Evolutionary conservation across 2,797 vertebrate genomes (phyloP).

Genomic region (Phaenicophaeus curvirostris): DNA sequence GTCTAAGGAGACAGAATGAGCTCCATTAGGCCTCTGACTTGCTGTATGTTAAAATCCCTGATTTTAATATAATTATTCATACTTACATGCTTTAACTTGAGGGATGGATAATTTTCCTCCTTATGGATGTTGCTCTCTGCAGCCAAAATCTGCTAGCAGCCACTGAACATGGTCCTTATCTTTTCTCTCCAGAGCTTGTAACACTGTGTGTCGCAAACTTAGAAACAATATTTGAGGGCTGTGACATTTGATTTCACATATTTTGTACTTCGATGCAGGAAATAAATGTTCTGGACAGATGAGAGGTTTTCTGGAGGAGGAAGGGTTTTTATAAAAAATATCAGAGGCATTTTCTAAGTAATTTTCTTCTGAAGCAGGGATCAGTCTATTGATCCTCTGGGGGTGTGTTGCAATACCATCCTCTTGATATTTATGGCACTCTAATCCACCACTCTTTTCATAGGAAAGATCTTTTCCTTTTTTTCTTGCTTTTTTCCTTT

Average conservation of each 20-base stretch:
- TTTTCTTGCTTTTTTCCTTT: background rate
- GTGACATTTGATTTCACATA: background rate
- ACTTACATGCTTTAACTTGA: background rate
- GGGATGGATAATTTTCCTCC: background rate
- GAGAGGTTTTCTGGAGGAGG: rapidly evolving
- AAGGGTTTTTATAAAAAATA: background rate
- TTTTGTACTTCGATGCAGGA: background rate
- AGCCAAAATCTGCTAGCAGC: rapidly evolving
- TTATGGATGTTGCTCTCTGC: background rate
- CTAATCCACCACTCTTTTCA: background rate
- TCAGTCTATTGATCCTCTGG: background rate
- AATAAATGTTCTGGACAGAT: background rate
- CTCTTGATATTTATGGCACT: background rate
- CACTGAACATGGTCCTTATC: rapidly evolving
- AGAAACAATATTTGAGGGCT: background rate
- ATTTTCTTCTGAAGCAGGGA: background rate
- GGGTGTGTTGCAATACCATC: background rate
- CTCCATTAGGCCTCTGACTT: background rate
- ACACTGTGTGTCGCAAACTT: background rate
- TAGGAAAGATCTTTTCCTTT: background rate
- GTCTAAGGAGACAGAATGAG: background rate
- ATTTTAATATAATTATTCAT: background rate
- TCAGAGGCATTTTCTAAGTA: background rate
- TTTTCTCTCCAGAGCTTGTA: background rate
- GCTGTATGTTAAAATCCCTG: background rate